Conservation (phyloP, 2,888 invertebrate genomes). For the Anoncus sp. region DNA sequence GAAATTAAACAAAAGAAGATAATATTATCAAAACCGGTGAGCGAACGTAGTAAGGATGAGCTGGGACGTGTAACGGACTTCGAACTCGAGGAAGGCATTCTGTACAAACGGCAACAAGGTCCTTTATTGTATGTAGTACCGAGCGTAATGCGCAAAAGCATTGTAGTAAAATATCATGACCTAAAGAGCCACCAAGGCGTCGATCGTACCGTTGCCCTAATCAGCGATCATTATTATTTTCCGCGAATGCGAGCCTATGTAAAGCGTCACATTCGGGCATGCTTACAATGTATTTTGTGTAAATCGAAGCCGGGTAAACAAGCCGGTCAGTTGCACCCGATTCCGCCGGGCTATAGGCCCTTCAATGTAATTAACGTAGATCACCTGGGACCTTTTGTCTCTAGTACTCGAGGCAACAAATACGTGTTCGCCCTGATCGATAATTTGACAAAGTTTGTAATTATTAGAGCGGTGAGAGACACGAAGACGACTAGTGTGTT, state of each 20-base stretch:
- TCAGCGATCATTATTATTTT: conserved; percentile 20
- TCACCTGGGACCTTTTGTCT: conserved; percentile 12
- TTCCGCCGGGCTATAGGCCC: neutral
- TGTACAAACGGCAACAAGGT: neutral
- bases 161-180: conserved; percentile 11
- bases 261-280: neutral
- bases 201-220: neutral
- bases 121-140: conserved; percentile 11
- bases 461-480: conserved; percentile 3
- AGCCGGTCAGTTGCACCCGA: conserved; percentile 12
- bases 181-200: conserved; percentile 4
- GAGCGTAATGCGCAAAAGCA: conserved; percentile 5
- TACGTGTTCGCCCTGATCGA: conserved; percentile 16
- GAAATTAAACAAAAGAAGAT: neutral
- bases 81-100: neutral
- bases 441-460: conserved; percentile 4
- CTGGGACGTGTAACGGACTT: neutral
- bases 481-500: conserved; percentile 17
- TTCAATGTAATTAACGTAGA: neutral
- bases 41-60: neutral
- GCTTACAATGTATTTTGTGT: conserved; percentile 2
- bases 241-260: conserved; percentile 21
- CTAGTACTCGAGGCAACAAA: conserved; percentile 12
- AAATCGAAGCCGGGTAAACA: conserved; percentile 2
- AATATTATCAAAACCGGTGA: neutral